phyloP scores from a whole-genome alignment of 2,888 invertebrate genomes.

The Liposcelis brunnea region DNA sequence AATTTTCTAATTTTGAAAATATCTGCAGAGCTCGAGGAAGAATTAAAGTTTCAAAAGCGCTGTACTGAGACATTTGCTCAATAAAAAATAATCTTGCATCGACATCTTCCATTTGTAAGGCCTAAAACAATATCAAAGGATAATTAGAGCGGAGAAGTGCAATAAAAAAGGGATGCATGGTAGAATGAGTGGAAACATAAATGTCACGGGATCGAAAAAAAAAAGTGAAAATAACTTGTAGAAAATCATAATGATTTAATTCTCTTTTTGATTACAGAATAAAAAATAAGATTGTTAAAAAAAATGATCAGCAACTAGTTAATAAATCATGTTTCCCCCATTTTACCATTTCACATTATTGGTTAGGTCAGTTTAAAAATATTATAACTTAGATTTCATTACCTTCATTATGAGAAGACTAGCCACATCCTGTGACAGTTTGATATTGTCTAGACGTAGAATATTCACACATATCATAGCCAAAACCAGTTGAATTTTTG shows the following conservation, averaged over 20 bases:
- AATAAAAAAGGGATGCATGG: conserved; percentile 38
- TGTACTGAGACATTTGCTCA: conserved; percentile 15
- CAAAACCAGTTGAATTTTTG: conserved; percentile 16
- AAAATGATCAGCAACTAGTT: no score
- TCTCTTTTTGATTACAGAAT: no score
- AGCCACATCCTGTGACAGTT: conserved; percentile 54
- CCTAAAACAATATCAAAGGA: conserved; percentile 42
- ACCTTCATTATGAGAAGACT: conserved; percentile 44
- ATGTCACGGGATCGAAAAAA: conserved; percentile 19
- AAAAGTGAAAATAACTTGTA: not conserved
- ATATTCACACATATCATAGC: conserved; percentile 20
- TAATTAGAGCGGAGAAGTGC: conserved; percentile 37
- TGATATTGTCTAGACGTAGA: conserved; percentile 26
- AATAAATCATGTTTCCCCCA: no score
- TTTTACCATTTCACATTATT: no score
- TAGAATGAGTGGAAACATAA: no score
- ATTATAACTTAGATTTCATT: conserved; percentile 26
- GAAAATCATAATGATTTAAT: conserved; percentile 31
- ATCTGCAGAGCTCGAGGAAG: conserved; percentile 44
- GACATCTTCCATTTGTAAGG: conserved; percentile 22
- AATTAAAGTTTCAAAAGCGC: conserved; percentile 40
- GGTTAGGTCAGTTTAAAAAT: no score
- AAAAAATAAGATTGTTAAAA: no score
- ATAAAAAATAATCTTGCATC: conserved; percentile 33
- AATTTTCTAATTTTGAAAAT: not conserved